phyloP scores from a whole-genome alignment of 2,888 invertebrate genomes.

The Marronus borbonicus region DNA sequence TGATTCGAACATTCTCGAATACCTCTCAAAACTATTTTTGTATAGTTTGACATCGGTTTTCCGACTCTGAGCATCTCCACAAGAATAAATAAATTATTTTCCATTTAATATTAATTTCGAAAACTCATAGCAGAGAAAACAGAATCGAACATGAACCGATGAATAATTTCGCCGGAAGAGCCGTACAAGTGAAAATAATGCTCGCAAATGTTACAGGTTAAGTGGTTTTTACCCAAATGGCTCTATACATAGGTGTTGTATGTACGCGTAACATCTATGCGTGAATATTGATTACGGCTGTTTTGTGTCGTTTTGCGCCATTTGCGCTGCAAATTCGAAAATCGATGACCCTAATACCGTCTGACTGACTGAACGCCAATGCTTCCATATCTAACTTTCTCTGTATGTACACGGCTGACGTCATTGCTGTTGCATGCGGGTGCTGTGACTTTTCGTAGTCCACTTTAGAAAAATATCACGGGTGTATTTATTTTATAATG shows the following conservation, averaged over 20 bases:
- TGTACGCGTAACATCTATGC: background rate
- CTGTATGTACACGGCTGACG: slow-evolving; percentile 1
- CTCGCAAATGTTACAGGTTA: background rate
- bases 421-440: background rate
- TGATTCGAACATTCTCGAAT: too few relatives aligned
- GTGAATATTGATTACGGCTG: slow-evolving; percentile 17
- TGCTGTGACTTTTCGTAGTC: too few relatives aligned
- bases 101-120: too few relatives aligned
- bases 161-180: too few relatives aligned
- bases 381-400: slow-evolving; percentile 6
- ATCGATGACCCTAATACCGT: slow-evolving; percentile 33
- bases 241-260: background rate
- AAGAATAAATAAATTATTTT: too few relatives aligned
- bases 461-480: too few relatives aligned
- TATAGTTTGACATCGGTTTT: too few relatives aligned
- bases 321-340: slow-evolving; percentile 32
- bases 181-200: background rate
- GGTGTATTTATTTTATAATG: too few relatives aligned
- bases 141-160: too few relatives aligned
- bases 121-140: too few relatives aligned
- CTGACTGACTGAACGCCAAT: slow-evolving; percentile 6
- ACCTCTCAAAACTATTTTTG: too few relatives aligned
- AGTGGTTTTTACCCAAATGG: slow-evolving; percentile 8
- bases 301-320: slow-evolving; percentile 16
- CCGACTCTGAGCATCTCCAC: too few relatives aligned